Evolutionary conservation across 2,113 vertebrate genomes (phyloP), one percentile per base, ranked within the genome.

Genomic region (Macquaria ambigua): DNA sequence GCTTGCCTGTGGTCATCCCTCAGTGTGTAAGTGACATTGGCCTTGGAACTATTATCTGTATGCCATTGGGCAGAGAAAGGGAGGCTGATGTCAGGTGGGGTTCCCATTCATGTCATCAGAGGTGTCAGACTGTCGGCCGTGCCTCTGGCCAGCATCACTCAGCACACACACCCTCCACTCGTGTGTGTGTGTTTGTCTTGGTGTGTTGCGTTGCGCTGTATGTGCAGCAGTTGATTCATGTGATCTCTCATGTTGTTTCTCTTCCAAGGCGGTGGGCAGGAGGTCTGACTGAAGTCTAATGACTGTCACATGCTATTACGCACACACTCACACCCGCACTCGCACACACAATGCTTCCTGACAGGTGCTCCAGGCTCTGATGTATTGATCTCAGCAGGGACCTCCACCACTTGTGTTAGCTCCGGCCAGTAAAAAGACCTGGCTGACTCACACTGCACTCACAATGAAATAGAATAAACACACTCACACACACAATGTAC

Each of bases 321-420:
- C 43, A 46, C 69, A 39, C 41, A 72, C 75, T 61, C 50, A 67
- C 48, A 72, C 23, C 55, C 37, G 82, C 68, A 53, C 56, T 76
- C 23, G 46, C 58, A 23, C 56, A 21, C 41, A 58, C 37, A 50
- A 56, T 68, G 76, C 39, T 25, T 77, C 62, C 78, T 87, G 92
- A 91, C 92, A 93, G 80, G 68, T 76, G 82, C 85, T 87, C 23
- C 41, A 18, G 79, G 87, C 79, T 48, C 86, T 89, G 82, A 87
- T 86, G 83, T 90, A 93, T 92, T 89, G 90, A 94, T 94, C 80
- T 74, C 78, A 88, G 84, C 82, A 79, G 82, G 77, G 64, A 86
- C 82, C 78, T 79, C 82, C 81, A 68, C 67, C 82, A 71, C 74
- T 77, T 89, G 56, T 82, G 72, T 79, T 83, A 79, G 61, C 68